Evolutionary conservation across 2,113 vertebrate species (phyloP).

Genomic region (Heptranchias perlo): DNA sequence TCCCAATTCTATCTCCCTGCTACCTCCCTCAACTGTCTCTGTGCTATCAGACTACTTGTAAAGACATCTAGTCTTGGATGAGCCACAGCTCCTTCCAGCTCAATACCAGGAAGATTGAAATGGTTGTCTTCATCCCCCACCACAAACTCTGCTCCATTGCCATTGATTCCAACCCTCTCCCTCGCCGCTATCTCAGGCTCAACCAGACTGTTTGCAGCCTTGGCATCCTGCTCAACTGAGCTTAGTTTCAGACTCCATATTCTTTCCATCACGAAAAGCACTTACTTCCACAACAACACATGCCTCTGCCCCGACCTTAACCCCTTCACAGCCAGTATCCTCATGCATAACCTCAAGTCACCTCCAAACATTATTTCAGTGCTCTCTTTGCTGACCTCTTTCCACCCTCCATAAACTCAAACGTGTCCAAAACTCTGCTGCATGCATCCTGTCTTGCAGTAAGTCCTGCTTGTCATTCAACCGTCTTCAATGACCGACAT

Average conservation of each 20-base stretch:
- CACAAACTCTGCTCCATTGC: background rate
- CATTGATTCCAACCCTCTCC: background rate
- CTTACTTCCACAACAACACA: no score
- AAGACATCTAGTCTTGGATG: background rate
- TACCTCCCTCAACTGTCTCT: background rate
- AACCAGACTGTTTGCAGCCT: background rate
- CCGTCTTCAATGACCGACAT: background rate
- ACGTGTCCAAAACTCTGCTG: background rate
- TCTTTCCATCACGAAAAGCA: background rate
- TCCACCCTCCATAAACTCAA: background rate
- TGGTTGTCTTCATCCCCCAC: background rate
- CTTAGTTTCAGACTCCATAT: background rate
- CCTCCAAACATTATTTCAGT: background rate
- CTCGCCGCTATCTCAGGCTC: background rate
- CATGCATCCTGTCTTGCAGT: background rate
- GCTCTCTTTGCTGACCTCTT: background rate
- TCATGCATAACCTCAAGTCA: no score
- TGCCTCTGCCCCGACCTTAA: background rate
- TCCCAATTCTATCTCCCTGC: no score
- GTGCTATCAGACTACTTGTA: background rate
- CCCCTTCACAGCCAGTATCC: background rate
- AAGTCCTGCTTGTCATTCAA: background rate
- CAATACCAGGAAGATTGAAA: background rate
- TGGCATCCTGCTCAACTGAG: background rate
- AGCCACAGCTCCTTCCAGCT: background rate